Evolutionary conservation across 2,113 vertebrate species (phyloP).

Genomic region (Ptilorrhoa leucosticta): DNA sequence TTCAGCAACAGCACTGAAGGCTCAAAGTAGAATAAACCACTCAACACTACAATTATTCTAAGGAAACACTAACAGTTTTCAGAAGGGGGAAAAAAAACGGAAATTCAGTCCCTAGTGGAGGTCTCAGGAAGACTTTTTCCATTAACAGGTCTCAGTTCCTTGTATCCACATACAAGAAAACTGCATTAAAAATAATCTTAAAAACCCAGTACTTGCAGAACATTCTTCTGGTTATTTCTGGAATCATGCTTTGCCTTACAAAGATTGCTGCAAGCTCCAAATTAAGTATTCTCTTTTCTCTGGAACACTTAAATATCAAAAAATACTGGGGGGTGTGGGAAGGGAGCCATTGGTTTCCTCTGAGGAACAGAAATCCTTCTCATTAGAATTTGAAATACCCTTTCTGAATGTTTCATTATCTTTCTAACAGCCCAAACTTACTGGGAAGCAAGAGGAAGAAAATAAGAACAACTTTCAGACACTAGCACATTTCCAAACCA

Average conservation of each 20-base stretch:
- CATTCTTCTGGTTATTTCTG: neutral
- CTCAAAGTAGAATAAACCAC: neutral
- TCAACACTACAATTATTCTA: neutral
- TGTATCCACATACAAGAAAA: neutral
- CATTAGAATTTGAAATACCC: neutral
- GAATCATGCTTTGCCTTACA: neutral
- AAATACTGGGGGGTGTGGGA: neutral
- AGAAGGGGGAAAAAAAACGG: neutral
- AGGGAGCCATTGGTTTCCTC: neutral
- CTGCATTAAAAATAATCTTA: neutral
- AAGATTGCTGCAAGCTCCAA: neutral
- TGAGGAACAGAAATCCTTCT: neutral
- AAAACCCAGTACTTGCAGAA: neutral
- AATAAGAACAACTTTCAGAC: neutral
- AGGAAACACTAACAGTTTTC: neutral
- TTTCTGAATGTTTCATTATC: neutral
- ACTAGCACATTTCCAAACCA: neutral
- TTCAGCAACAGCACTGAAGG: neutral
- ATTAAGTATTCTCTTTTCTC: neutral
- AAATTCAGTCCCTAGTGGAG: neutral
- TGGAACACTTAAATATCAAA: neutral
- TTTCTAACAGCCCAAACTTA: neutral
- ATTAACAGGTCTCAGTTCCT: neutral
- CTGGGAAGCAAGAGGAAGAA: neutral
- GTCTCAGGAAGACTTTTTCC: neutral